Base-by-base conservation (phyloP, 2,888 invertebrate species). In the Hirudinaria manillensis region DNA sequence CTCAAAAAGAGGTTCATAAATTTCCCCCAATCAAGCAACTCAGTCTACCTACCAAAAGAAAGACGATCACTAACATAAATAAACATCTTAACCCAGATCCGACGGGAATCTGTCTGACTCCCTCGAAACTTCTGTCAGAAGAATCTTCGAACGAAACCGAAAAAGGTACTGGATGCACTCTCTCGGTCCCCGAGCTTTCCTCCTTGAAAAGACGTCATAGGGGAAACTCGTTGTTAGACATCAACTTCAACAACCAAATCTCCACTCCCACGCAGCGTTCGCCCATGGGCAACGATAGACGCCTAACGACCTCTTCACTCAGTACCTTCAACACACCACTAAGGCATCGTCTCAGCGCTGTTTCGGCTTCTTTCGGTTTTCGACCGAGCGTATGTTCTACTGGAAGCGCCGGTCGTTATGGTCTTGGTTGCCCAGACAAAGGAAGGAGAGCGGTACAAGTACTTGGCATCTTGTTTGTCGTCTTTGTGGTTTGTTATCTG, bases 401-500 rank as follows among this genome's bases (percentile, higher is more conserved):
- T 29, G 75, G 55, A 13, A 34, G 56, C 21, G 24, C 34, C n/a
- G 68, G 68, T n/a, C 45, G 75, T 24, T 70, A 45, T 27, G 71
- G 65, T 16, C 10, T 71, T 27, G 72, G 72, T 7, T 72, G 72
- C 55, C 56, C 72, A 19, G 75, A 75, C 38, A 68, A 70, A 53
- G 75, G 75, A 4, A 68, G 75, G 10, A 29, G 75, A 56, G 75
- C 75, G 7, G 75, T 75, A 3, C 75, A 70, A 6, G 80, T 81
- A 16, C 77, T 81, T 10, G 81, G 81, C 13, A 79, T 80, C 66
- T 75, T 81, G 29, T 81, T 81, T 74, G 80, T 75, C 27, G 78
- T 81, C 34, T 81, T 81, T 72, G 78, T 81, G 36, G 74, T 79
- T n/a, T 81, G 78, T 73, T 81, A 81, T 74, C 74, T 81, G 73